phyloP scores from a whole-genome alignment of 2,113 vertebrate genomes.

The Nycticryphes semicollaris region DNA sequence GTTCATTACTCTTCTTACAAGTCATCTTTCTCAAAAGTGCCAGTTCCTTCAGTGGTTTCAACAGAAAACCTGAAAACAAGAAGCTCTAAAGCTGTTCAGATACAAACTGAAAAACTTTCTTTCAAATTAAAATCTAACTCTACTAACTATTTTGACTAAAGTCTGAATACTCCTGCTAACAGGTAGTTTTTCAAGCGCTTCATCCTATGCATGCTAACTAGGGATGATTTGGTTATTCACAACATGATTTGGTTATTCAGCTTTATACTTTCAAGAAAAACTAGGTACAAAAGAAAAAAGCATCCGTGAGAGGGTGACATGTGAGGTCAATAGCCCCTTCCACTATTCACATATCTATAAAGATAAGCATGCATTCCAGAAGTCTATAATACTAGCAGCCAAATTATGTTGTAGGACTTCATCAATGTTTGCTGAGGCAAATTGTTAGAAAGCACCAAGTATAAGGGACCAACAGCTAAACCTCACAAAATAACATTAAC shows the following conservation, averaged over 20 bases:
- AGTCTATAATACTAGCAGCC: neutral
- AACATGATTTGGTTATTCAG: constrained; percentile 19
- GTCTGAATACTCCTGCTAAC: neutral
- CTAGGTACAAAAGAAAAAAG: constrained; percentile 6
- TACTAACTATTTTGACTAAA: neutral
- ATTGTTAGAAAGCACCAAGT: constrained; percentile 7
- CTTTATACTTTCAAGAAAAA: constrained; percentile 31
- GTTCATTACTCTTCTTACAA: neutral
- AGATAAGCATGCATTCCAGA: neutral
- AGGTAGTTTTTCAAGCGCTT: neutral
- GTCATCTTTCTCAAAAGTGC: neutral
- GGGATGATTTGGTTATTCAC: constrained; percentile 40
- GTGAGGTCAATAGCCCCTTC: constrained; percentile 36
- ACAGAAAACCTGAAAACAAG: neutral
- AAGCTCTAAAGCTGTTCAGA: neutral
- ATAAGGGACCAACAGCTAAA: constrained; percentile 23
- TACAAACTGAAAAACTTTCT: neutral
- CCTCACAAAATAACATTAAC: constrained; percentile 3
- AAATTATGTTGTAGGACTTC: neutral
- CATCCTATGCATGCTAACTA: neutral
- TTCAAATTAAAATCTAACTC: neutral
- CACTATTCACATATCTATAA: neutral
- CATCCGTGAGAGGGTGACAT: neutral
- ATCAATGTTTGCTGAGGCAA: neutral
- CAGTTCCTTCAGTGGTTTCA: neutral